These are phyloP conservation scores for Cydia amplana DNA, from an alignment of 1,140 invertebrate species.

Conservation along the genomic window DNA sequence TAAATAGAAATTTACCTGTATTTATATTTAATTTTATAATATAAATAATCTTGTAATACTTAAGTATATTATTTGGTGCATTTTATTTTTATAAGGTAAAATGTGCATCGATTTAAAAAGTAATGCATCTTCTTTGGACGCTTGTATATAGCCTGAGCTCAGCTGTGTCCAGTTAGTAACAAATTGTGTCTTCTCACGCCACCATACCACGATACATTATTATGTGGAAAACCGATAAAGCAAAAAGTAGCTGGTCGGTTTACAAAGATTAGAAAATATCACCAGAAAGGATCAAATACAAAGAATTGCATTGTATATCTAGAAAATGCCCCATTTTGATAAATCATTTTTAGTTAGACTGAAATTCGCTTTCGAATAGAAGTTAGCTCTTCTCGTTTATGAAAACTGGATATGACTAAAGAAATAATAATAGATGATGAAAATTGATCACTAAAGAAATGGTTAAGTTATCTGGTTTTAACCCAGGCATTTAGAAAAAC, in stretches of 20 bases:
- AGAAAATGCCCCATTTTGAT: no score
- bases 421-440: no score
- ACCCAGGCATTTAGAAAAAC: no score
- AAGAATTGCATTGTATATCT: not conserved
- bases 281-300: not conserved
- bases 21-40: not conserved
- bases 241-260: conserved; percentile 37
- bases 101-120: conserved; percentile 47
- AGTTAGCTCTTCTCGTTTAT: no score
- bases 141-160: conserved; percentile 41
- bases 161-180: conserved; percentile 48
- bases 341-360: no score
- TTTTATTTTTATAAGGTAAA: conserved; percentile 34
- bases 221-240: conserved; percentile 42
- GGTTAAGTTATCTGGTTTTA: no score
- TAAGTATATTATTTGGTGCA: no score
- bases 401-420: no score
- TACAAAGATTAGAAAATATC: conserved; percentile 1
- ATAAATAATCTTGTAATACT: no score
- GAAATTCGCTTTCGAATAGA: no score
- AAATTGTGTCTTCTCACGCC: conserved; percentile 58
- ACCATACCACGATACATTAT: conserved; percentile 46
- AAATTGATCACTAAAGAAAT: no score
- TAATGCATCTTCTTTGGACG: conserved; percentile 50
- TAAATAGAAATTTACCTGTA: not conserved